Conservation (phyloP, 2,888 invertebrate genomes). For the Monoplex corrugatus region DNA sequence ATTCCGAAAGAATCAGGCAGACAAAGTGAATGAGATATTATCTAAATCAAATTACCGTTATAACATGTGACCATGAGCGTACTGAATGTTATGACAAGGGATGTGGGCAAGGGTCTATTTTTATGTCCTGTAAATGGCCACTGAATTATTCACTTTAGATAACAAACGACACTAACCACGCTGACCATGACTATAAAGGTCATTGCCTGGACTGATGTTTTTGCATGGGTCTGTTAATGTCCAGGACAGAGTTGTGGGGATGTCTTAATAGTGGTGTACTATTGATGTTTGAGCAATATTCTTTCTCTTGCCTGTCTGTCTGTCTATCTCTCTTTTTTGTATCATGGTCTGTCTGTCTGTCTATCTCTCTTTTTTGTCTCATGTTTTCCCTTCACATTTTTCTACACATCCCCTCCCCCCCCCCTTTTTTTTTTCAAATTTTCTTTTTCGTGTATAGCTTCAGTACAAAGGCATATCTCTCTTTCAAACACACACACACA, state of each 20-base stretch:
- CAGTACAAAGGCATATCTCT: not conserved
- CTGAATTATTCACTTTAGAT: not conserved
- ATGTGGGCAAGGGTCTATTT: too few species aligned
- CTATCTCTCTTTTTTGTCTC: not conserved
- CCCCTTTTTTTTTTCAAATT: not conserved
- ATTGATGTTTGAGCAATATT: not conserved
- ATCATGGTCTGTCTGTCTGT: not conserved
- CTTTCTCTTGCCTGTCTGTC: not conserved
- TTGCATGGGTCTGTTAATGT: too few species aligned
- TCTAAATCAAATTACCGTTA: too few species aligned
- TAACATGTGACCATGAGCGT: too few species aligned
- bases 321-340: constrained; percentile 18
- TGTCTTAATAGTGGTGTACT: too few species aligned
- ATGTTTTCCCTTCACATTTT: not conserved
- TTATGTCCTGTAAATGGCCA: not conserved
- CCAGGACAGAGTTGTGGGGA: too few species aligned
- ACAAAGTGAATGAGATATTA: too few species aligned
- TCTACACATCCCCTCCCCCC: not conserved
- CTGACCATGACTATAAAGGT: not conserved
- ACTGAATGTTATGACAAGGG: too few species aligned
- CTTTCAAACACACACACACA: not conserved
- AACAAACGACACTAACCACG: not conserved
- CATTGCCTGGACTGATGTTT: not conserved
- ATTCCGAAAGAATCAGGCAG: too few species aligned
- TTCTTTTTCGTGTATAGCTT: not conserved